Conservation (phyloP, 2,888 invertebrate genomes). For the Hybos culiciformis region DNA sequence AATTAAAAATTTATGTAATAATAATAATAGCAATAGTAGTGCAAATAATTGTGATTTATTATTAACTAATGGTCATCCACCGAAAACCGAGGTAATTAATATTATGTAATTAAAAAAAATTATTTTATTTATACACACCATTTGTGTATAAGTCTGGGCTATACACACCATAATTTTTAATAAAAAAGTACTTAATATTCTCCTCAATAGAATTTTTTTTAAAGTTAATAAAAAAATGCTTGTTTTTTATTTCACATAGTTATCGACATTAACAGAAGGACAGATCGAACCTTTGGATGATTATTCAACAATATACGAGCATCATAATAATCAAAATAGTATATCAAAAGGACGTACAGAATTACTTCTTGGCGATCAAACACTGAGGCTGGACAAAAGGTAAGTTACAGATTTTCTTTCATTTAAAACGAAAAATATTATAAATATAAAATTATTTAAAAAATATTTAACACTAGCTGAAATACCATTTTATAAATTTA, state of each 20-base stretch:
- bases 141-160: too few relatives aligned
- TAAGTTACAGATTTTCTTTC: too few relatives aligned
- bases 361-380: slow-evolving; percentile 34
- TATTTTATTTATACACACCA: too few relatives aligned
- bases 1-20: slow-evolving; percentile 19
- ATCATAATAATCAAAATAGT: slow-evolving; percentile 34
- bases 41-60: slow-evolving; percentile 34
- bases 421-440: too few relatives aligned
- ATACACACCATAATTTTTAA: too few relatives aligned
- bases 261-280: slow-evolving; percentile 30
- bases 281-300: slow-evolving; percentile 16
- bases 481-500: too few relatives aligned
- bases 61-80: slow-evolving; percentile 35
- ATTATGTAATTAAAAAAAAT: too few relatives aligned
- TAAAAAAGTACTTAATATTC: neutral
- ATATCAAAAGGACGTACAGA: slow-evolving; percentile 38
- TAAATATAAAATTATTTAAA: too few relatives aligned
- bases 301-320: slow-evolving; percentile 16
- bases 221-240: neutral
- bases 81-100: slow-evolving; percentile 32
- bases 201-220: neutral
- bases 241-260: slow-evolving; percentile 19
- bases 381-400: slow-evolving; percentile 31
- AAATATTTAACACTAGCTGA: too few relatives aligned
- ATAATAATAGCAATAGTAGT: slow-evolving; percentile 21